A percentile compares a stretch with the other conserved stretches of the same genome.
These are phyloP conservation scores for Periplaneta americana DNA, from an alignment of 1,140 invertebrate genomes.

Conservation along the genomic window DNA sequence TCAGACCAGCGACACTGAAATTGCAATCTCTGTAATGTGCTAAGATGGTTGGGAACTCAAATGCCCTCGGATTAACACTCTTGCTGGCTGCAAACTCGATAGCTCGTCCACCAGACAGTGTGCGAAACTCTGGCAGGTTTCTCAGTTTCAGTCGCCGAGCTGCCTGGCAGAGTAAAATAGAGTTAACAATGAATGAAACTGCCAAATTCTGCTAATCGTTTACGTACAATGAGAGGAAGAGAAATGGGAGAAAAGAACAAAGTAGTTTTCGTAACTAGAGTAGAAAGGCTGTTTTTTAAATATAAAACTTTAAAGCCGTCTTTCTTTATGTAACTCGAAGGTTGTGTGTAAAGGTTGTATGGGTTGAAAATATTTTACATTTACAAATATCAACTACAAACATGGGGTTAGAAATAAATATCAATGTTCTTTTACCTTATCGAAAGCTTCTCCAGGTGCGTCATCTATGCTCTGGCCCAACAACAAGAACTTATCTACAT, in stretches of 20 bases:
- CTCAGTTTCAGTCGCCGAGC: slow-evolving; percentile 79
- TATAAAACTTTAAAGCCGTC: too few species aligned
- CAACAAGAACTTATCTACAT: slow-evolving; percentile 69
- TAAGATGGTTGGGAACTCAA: slow-evolving; percentile 58
- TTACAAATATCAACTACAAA: too few species aligned
- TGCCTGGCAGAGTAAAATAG: slow-evolving; percentile 45
- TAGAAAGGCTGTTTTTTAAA: too few species aligned
- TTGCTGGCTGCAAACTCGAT: slow-evolving; percentile 73
- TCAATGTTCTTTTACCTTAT: slow-evolving; percentile 83
- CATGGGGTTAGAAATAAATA: too few species aligned
- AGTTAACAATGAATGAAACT: too few species aligned
- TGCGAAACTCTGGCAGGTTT: slow-evolving; percentile 67
- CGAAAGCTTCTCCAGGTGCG: slow-evolving; percentile 86
- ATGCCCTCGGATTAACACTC: slow-evolving; percentile 59
- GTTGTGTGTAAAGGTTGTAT: too few species aligned
- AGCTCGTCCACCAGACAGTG: slow-evolving; percentile 74
- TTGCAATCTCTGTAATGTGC: slow-evolving; percentile 62
- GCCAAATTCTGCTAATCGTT: too few species aligned
- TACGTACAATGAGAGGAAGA: too few species aligned
- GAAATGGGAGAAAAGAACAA: too few species aligned
- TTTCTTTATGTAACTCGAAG: too few species aligned
- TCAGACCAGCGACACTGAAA: slow-evolving; percentile 80
- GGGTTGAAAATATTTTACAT: too few species aligned
- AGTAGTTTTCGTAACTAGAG: too few species aligned
- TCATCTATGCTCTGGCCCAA: slow-evolving; percentile 76